phyloP scores from a whole-genome alignment of 2,888 invertebrate species.

The Dilophus febrilis region DNA sequence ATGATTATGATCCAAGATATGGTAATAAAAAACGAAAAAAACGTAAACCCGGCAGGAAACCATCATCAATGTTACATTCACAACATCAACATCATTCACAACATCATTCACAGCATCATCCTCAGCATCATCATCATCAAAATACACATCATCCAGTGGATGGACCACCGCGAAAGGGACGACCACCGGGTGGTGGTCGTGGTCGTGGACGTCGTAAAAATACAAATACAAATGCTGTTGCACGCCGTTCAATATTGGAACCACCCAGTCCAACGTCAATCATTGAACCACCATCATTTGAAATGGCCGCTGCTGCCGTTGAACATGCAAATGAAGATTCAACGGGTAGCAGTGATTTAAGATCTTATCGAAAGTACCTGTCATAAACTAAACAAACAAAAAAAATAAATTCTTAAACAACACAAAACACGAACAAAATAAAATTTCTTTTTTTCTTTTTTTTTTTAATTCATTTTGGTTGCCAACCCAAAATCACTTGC shows the following conservation, averaged over 20 bases:
- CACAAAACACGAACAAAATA: too few relatives aligned
- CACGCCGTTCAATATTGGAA: constrained; percentile 16
- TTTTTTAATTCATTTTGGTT: too few relatives aligned
- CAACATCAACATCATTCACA: not conserved
- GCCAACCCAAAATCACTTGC: too few relatives aligned
- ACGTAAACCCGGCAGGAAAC: constrained; percentile 15
- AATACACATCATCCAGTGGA: not conserved
- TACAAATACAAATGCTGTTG: constrained; percentile 16
- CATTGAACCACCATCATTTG: constrained; percentile 29
- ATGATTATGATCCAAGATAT: constrained; percentile 58
- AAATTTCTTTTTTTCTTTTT: too few relatives aligned
- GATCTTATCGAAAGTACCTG: constrained; percentile 30
- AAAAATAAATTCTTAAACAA: too few relatives aligned
- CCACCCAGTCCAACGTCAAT: constrained; percentile 23
- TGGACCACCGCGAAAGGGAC: constrained; percentile 3
- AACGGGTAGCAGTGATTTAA: constrained; percentile 11
- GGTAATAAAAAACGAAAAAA: constrained; percentile 29
- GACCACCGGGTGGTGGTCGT: constrained; percentile 16
- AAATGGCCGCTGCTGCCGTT: constrained; percentile 28
- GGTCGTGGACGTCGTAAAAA: constrained; percentile 19
- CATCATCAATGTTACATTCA: constrained; percentile 8
- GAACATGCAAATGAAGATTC: constrained; percentile 15
- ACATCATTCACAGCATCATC: not conserved
- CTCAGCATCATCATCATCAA: not conserved
- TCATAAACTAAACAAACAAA: constrained; percentile 13